Conservation (phyloP, 2,888 invertebrate genomes). For the Philopedon plagiatum region DNA sequence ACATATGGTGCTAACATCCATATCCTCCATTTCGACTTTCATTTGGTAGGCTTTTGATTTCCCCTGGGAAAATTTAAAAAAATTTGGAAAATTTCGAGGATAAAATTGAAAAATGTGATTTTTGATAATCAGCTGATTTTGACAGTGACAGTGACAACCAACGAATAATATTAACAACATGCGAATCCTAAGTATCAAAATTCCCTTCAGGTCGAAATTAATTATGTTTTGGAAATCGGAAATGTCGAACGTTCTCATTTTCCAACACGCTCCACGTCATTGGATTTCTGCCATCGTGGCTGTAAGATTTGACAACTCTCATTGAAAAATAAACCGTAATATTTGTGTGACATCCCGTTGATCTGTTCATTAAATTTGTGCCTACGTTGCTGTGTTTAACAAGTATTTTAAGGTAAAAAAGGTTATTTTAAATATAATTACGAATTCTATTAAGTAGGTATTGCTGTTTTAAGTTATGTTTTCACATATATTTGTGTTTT, state of each 20-base stretch:
- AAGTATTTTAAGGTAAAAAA: constrained; percentile 1
- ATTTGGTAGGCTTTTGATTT: constrained; percentile 54
- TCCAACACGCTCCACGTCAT: constrained; percentile 39
- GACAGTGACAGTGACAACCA: neutral
- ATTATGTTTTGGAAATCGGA: neutral
- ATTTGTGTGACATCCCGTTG: neutral
- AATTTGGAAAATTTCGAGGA: neutral
- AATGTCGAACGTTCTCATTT: neutral
- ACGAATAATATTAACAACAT: too few species aligned
- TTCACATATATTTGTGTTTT: neutral
- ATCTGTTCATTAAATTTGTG: constrained; percentile 6
- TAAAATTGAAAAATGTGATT: neutral
- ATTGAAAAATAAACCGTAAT: neutral
- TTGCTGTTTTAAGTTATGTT: neutral
- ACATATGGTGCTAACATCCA: constrained; percentile 81
- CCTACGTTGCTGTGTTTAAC: constrained; percentile 6
- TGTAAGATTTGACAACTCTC: constrained; percentile 13
- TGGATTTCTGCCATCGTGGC: constrained; percentile 23
- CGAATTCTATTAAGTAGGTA: neutral
- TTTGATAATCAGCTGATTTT: constrained; percentile 18
- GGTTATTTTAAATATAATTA: neutral
- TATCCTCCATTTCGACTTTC: constrained; percentile 70
- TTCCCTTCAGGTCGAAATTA: neutral
- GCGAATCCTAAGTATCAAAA: neutral
- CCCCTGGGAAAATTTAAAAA: neutral